A percentile compares a stretch with the other conserved stretches of the same genome.
phyloP scores from a whole-genome alignment of 92 coral and sea anemone species.

The Palythoa grandis region DNA sequence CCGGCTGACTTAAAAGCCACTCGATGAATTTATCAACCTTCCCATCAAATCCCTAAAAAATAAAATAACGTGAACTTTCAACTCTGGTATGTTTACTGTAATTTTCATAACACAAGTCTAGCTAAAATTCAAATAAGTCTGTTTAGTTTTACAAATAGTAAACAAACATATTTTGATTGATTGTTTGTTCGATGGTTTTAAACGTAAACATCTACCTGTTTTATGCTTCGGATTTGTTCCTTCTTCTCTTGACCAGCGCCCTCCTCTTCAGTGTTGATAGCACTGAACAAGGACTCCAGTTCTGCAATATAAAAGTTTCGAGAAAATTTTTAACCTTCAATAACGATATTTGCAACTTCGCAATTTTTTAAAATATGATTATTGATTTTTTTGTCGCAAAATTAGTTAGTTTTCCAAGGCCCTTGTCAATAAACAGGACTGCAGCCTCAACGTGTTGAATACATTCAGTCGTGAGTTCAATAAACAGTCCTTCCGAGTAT shows the following conservation, averaged over 20 bases:
- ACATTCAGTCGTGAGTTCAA: no score
- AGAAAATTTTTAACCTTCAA: background rate
- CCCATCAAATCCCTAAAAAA: slow-evolving; percentile 74
- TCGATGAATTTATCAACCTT: slow-evolving; percentile 86
- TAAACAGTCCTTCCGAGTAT: no score
- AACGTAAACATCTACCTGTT: slow-evolving; percentile 21
- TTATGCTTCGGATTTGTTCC: slow-evolving; percentile 79
- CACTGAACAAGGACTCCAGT: slow-evolving; percentile 86
- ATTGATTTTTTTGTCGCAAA: no score
- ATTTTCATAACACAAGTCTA: no score
- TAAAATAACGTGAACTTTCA: background rate
- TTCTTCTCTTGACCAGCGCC: slow-evolving; percentile 56
- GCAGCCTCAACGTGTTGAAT: no score
- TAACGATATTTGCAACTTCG: background rate
- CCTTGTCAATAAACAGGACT: no score
- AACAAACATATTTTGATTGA: no score
- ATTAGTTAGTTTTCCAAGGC: no score
- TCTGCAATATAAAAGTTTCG: slow-evolving; percentile 53
- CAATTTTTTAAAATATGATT: no score
- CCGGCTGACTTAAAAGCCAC: slow-evolving; percentile 96
- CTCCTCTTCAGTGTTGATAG: slow-evolving; percentile 84
- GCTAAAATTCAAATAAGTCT: no score
- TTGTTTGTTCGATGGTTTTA: background rate
- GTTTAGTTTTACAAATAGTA: no score
- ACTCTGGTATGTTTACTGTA: background rate